Conservation (phyloP, 2,888 invertebrate species). For the Drosophila antonietae region DNA sequence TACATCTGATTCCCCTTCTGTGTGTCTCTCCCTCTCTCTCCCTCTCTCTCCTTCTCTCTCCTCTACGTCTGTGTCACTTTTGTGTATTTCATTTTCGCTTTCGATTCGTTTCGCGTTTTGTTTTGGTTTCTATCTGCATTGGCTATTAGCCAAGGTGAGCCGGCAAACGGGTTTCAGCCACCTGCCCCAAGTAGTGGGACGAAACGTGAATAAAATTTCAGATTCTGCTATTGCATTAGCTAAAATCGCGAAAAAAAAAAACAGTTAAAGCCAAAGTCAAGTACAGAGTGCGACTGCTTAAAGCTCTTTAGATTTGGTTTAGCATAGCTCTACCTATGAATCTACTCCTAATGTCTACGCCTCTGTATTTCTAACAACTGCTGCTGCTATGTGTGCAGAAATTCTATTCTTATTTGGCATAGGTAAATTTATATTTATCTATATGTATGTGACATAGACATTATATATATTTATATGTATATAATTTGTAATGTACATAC, state of each 20-base stretch:
- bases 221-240: slow-evolving; percentile 45
- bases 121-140: slow-evolving; percentile 43
- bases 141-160: slow-evolving; percentile 63
- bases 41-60: neutral
- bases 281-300: slow-evolving; percentile 7
- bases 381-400: neutral
- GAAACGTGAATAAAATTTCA: slow-evolving; percentile 33
- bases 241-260: neutral
- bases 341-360: too few relatives aligned
- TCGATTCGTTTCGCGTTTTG: slow-evolving; percentile 21
- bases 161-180: slow-evolving; percentile 39
- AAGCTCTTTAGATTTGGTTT: neutral
- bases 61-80: neutral
- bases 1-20: slow-evolving; percentile 12
- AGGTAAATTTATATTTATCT: slow-evolving; percentile 1
- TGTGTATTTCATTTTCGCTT: slow-evolving; percentile 37
- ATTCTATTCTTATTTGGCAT: slow-evolving; percentile 15
- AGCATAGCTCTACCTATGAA: too few relatives aligned
- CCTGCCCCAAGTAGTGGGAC: slow-evolving; percentile 26
- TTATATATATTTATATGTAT: neutral
- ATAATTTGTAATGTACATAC: too few relatives aligned
- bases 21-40: neutral
- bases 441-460: neutral
- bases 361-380: slow-evolving; percentile 11
- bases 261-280: slow-evolving; percentile 47